phyloP scores from a whole-genome alignment of 2,888 invertebrate species.

The Acanthoscelides obtectus region DNA sequence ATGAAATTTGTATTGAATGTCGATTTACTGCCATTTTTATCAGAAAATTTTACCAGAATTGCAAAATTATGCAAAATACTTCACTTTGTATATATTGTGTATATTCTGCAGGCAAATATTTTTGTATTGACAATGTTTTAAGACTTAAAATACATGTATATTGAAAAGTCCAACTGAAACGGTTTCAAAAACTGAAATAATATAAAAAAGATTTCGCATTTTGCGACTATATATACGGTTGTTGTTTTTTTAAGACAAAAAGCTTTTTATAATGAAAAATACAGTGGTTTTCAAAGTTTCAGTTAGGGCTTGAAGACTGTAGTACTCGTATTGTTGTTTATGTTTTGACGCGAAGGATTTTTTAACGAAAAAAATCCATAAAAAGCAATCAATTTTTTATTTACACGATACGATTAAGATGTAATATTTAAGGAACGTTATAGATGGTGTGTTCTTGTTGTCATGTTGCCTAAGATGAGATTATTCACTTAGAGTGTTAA shows the following conservation, averaged over 20 bases:
- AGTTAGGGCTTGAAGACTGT: background rate
- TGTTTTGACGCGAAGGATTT: background rate
- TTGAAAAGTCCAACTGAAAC: background rate
- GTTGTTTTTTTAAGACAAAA: background rate
- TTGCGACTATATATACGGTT: background rate
- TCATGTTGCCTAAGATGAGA: slow-evolving; percentile 30
- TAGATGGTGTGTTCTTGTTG: slow-evolving; percentile 33
- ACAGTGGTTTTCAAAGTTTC: background rate
- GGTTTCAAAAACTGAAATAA: background rate
- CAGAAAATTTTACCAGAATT: background rate
- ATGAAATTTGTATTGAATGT: background rate
- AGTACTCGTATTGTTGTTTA: background rate
- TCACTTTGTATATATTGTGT: background rate
- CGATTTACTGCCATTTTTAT: background rate
- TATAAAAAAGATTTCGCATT: background rate
- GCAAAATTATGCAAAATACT: background rate
- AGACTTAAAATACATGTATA: background rate
- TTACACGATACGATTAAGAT: slow-evolving; percentile 14
- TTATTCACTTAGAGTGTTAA: slow-evolving; percentile 13
- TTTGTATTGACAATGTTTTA: background rate
- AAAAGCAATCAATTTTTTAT: slow-evolving; percentile 22
- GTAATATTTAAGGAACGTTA: slow-evolving; percentile 12
- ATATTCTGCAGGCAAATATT: background rate
- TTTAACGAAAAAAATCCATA: slow-evolving; percentile 10
- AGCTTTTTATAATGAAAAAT: background rate